These are phyloP conservation scores for Scaptodrosophila latifasciaeformis DNA, from an alignment of 2,888 invertebrate genomes.

Conservation along the genomic window DNA sequence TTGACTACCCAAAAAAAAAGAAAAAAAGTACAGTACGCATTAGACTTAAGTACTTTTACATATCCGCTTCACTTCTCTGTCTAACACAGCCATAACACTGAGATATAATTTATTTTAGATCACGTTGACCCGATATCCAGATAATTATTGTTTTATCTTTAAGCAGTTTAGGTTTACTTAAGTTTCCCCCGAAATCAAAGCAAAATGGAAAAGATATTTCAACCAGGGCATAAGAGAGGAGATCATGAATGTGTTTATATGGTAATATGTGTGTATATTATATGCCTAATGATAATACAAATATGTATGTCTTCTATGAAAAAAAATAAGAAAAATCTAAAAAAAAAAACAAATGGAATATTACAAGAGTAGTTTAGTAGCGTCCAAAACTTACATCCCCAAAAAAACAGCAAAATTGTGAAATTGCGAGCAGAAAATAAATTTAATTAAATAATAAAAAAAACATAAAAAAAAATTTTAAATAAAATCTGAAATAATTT, in stretches of 20 bases:
- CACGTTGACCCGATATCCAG: too few relatives aligned
- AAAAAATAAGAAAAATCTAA: not conserved
- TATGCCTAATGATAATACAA: slow-evolving; percentile 19
- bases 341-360: slow-evolving; percentile 6
- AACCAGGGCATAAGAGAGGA: too few relatives aligned
- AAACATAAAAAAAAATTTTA: not conserved
- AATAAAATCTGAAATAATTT: not conserved
- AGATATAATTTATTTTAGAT: slow-evolving; percentile 42
- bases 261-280: slow-evolving; percentile 13
- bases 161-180: too few relatives aligned
- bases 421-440: slow-evolving; percentile 33
- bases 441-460: slow-evolving; percentile 37
- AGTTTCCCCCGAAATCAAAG: not conserved
- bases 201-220: too few relatives aligned
- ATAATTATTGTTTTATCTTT: not conserved
- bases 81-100: slow-evolving; percentile 52
- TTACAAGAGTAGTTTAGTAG: slow-evolving; percentile 53
- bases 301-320: slow-evolving; percentile 30
- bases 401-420: slow-evolving; percentile 12
- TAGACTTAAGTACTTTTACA: slow-evolving; percentile 61
- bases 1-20: not conserved
- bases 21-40: slow-evolving; percentile 34
- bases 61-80: slow-evolving; percentile 40
- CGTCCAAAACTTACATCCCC: slow-evolving; percentile 46
- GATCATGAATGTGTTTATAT: not conserved